Evolutionary conservation across 1,140 invertebrate species (phyloP), one percentile per base, ranked within the genome.

Genomic region (Pentalonia nigronervosa): DNA sequence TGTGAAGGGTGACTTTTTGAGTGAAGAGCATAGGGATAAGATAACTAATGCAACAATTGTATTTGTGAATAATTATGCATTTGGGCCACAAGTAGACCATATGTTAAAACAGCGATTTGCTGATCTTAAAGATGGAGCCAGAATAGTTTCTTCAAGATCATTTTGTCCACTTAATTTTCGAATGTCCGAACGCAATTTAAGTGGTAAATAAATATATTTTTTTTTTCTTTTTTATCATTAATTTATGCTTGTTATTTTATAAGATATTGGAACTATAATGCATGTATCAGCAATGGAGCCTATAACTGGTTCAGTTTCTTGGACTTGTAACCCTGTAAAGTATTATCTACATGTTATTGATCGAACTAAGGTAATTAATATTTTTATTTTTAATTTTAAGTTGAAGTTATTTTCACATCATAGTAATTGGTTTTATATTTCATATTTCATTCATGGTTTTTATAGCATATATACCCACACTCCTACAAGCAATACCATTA

Each of bases 1-100:
- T 94, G 97, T 99, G 86, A 98, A 98, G 95, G 99, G 98, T 20
- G 99, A 99, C 95, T 99, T 99, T 95, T 96, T 99, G 94, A 97
- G 97, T 94, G 97, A 98, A 94, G 97, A 98, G 95, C 97, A 98
- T 95, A 97, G 98, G 94, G 98, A 99, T 95, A 98, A 97, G 95
- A 99, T 99, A 94, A 98, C 98, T 94, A 97, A 97, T 94, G 97
- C 99, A 11, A 98, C 98, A 67, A 98, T 99, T 94, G 98, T 99
- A 86, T 99, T 99, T 96, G 99, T 99, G 9, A 99, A 99, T 96
- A 99, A 99, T 96, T 99, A 99, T 96, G 99, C 99, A 76, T 99
- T 99, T 95, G 99, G 99, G 34, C 99, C 99, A 56, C 97, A 97
- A 93, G 98, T 99, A 30, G 99, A 99, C 96, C 99, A 99, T 96